Evolutionary conservation across 1,140 invertebrate species (phyloP).

Genomic region (Dreissena polymorpha): DNA sequence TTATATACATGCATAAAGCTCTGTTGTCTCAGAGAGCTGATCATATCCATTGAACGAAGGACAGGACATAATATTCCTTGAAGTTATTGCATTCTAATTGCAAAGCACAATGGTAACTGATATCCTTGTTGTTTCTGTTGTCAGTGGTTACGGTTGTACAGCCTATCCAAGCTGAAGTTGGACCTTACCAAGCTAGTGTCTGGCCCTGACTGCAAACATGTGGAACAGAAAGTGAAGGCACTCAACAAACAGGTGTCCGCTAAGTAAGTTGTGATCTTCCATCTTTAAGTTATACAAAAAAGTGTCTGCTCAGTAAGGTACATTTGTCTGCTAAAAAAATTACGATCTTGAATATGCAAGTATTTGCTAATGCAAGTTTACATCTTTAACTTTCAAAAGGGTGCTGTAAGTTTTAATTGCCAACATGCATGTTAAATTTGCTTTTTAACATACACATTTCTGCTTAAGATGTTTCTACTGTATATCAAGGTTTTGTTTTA

Average conservation of each 20-base stretch:
- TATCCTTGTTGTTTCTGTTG: slow-evolving; percentile 29
- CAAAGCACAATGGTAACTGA: too few relatives aligned
- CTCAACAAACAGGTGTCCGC: slow-evolving; percentile 77
- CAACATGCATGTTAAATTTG: too few relatives aligned
- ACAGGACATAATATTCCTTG: too few relatives aligned
- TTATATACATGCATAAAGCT: too few relatives aligned
- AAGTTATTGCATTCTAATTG: too few relatives aligned
- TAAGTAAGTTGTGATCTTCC: slow-evolving; percentile 71
- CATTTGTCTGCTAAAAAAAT: not conserved
- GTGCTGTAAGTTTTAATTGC: too few relatives aligned
- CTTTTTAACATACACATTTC: too few relatives aligned
- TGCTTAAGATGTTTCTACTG: too few relatives aligned
- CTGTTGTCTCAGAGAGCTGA: too few relatives aligned
- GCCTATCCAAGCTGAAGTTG: slow-evolving; percentile 76
- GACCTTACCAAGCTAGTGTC: slow-evolving; percentile 77
- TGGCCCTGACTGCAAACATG: slow-evolving; percentile 79
- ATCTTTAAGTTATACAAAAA: not conserved
- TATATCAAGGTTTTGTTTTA: too few relatives aligned
- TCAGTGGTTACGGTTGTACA: slow-evolving; percentile 78
- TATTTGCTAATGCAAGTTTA: not conserved
- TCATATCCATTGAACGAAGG: too few relatives aligned
- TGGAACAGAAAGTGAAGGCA: slow-evolving; percentile 74
- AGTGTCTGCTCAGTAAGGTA: not conserved
- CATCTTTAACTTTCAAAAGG: too few relatives aligned
- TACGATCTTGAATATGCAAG: not conserved